Evolutionary conservation across 2,797 vertebrate species (phyloP).

Genomic region (Thaleichthys pacificus): DNA sequence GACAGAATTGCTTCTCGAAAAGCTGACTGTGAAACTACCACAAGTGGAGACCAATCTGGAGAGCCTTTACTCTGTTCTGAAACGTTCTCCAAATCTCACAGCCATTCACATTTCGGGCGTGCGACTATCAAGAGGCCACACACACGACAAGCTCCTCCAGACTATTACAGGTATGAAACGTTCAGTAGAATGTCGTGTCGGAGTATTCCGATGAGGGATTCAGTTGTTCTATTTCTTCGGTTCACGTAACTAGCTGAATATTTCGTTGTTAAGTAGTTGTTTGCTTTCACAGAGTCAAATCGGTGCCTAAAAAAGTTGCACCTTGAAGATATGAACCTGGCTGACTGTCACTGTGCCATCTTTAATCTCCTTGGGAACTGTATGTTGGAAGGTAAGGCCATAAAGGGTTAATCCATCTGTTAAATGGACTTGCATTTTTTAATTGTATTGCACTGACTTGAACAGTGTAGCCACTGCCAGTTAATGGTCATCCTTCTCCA

Average conservation of each 20-base stretch:
- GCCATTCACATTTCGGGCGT: conserved; percentile 81
- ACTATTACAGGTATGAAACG: conserved; percentile 75
- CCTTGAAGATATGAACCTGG: conserved; percentile 86
- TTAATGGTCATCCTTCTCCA: neutral
- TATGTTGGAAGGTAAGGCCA: conserved; percentile 79
- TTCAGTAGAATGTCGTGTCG: neutral
- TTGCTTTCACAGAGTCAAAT: conserved; percentile 73
- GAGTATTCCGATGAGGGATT: neutral
- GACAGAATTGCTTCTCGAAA: conserved; percentile 78
- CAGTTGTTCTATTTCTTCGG: neutral
- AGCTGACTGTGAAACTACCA: conserved; percentile 81
- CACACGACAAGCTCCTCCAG: conserved; percentile 69
- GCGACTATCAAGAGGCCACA: conserved; percentile 54
- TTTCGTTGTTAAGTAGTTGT: neutral
- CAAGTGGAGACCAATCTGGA: conserved; percentile 68
- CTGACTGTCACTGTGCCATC: conserved; percentile 82
- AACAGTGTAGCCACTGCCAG: neutral
- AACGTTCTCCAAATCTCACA: conserved; percentile 72
- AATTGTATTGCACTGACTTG: neutral
- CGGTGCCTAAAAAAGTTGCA: conserved; percentile 74
- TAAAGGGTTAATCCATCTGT: neutral
- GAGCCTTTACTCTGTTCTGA: conserved; percentile 75
- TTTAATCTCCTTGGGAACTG: conserved; percentile 79
- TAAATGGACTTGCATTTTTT: neutral
- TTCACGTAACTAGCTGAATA: neutral